These are phyloP conservation scores for Perca fluviatilis DNA, from an alignment of 2,113 vertebrate species.

Conservation along the genomic window DNA sequence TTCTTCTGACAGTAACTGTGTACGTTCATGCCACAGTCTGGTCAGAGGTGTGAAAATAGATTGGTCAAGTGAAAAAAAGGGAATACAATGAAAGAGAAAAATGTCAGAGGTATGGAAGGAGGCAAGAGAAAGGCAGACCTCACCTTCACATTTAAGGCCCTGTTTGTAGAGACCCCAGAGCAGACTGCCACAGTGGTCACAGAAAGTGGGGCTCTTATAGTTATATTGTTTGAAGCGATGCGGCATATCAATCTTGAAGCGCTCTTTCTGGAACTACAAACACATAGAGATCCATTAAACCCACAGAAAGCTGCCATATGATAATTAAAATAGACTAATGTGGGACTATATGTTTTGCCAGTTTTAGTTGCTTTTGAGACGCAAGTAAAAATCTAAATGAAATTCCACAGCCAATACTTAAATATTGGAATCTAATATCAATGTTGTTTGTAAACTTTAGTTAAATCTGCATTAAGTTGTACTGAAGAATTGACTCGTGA, in stretches of 20 bases:
- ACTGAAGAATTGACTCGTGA: not conserved
- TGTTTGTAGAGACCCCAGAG: slow-evolving; percentile 97
- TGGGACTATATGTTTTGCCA: not conserved
- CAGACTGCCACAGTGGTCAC: slow-evolving; percentile 97
- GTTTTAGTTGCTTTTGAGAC: not conserved
- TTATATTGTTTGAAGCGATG: slow-evolving; percentile 95
- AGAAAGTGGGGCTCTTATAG: slow-evolving; percentile 99
- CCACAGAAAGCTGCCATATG: not conserved
- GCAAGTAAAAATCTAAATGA: not conserved
- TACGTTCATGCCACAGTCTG: slow-evolving; percentile 96
- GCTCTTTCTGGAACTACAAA: slow-evolving; percentile 96
- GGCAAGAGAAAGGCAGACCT: not conserved
- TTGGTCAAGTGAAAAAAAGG: not conserved
- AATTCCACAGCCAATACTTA: not conserved
- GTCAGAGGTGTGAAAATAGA: slow-evolving; percentile 18
- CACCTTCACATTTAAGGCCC: slow-evolving; percentile 97
- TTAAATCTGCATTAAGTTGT: slow-evolving; percentile 10
- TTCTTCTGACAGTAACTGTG: slow-evolving; percentile 94
- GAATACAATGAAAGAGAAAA: slow-evolving; percentile 1
- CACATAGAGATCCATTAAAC: slow-evolving; percentile 34
- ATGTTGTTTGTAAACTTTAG: not conserved
- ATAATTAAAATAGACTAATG: not conserved
- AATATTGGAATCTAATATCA: not conserved
- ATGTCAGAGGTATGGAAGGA: not conserved
- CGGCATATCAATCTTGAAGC: slow-evolving; percentile 99